Evolutionary conservation across 2,797 vertebrate genomes (phyloP).

Genomic region (Hemibagrus guttatus): DNA sequence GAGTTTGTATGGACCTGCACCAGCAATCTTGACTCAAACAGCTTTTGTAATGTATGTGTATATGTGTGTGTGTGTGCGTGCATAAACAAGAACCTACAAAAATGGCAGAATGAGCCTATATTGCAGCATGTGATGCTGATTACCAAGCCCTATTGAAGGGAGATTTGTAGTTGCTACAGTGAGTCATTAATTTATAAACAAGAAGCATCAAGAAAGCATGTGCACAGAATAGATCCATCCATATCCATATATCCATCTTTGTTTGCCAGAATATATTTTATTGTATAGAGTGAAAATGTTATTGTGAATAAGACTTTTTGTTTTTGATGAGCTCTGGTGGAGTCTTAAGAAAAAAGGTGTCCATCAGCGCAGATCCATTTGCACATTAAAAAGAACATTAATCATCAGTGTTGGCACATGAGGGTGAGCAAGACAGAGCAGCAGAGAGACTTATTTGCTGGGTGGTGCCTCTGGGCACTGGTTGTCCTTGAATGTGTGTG

Average conservation of each 20-base stretch:
- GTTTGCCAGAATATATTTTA: not conserved
- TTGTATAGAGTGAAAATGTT: not conserved
- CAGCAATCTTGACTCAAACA: not conserved
- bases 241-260: not conserved
- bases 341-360: not conserved
- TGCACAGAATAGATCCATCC: not conserved
- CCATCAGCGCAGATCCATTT: not conserved
- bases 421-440: slow-evolving; percentile 31
- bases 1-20: not conserved
- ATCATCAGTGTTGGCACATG: not conserved
- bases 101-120: not conserved
- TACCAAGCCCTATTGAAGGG: not conserved
- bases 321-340: not conserved
- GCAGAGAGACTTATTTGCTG: slow-evolving; percentile 22
- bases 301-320: not conserved
- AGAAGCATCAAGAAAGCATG: not conserved
- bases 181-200: not conserved
- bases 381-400: slow-evolving; percentile 5
- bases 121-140: not conserved
- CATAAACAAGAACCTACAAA: not conserved
- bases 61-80: not conserved
- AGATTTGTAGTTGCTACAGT: not conserved
- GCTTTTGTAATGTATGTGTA: not conserved
- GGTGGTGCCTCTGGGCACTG: slow-evolving; percentile 61
- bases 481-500: slow-evolving; percentile 68